Conservation (phyloP, 2,113 vertebrate genomes). For the Pelvicachromis taeniatus region DNA sequence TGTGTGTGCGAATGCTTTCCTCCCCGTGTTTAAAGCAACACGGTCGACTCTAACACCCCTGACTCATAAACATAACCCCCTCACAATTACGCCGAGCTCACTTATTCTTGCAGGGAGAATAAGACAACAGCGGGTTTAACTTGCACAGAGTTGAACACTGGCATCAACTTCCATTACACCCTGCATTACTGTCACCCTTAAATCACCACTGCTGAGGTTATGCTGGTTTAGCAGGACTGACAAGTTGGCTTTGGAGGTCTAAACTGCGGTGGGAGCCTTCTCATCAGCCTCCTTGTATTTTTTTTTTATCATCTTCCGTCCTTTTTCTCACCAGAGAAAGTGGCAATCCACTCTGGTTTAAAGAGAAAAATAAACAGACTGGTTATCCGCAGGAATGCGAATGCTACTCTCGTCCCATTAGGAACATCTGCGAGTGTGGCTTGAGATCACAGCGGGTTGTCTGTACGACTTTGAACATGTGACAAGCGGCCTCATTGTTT, state of each 20-base stretch:
- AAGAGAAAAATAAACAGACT: slow-evolving; percentile 68
- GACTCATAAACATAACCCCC: slow-evolving; percentile 62
- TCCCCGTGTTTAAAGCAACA: slow-evolving; percentile 37
- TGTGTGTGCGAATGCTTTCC: not conserved
- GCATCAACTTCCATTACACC: slow-evolving; percentile 53
- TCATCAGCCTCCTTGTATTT: slow-evolving; percentile 21
- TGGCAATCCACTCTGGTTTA: slow-evolving; percentile 52
- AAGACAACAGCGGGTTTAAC: slow-evolving; percentile 13
- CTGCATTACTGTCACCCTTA: slow-evolving; percentile 37
- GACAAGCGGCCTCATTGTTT: slow-evolving; percentile 64
- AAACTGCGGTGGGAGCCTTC: slow-evolving; percentile 47
- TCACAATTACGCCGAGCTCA: slow-evolving; percentile 46
- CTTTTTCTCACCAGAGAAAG: slow-evolving; percentile 66
- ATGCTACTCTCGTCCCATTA: slow-evolving; percentile 70
- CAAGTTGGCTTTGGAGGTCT: slow-evolving; percentile 34
- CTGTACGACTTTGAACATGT: slow-evolving; percentile 56
- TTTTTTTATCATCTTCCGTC: slow-evolving; percentile 31
- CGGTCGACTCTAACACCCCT: slow-evolving; percentile 54
- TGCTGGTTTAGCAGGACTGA: slow-evolving; percentile 15
- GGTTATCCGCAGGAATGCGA: slow-evolving; percentile 73
- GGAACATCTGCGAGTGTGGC: slow-evolving; percentile 71
- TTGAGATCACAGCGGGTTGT: slow-evolving; percentile 61
- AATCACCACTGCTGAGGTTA: slow-evolving; percentile 41
- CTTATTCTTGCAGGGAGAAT: slow-evolving; percentile 22
- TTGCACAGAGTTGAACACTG: slow-evolving; percentile 18